Evolutionary conservation across 2,797 vertebrate species (phyloP).

Genomic region (Argentina silus): DNA sequence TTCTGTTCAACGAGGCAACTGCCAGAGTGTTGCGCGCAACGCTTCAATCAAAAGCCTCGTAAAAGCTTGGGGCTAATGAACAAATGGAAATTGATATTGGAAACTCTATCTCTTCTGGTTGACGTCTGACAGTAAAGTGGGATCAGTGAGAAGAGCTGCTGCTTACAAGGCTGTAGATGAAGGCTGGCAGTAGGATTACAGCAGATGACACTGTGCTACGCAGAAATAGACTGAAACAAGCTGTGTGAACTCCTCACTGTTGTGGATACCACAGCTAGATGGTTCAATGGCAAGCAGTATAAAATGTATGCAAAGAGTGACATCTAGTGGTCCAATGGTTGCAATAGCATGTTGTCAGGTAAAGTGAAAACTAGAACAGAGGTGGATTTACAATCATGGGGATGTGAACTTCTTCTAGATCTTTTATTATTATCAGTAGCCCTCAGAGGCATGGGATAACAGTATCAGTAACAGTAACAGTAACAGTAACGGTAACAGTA

Average conservation of each 20-base stretch:
- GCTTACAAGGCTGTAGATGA: neutral
- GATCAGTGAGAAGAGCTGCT: neutral
- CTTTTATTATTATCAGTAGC: neutral
- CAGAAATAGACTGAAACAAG: neutral
- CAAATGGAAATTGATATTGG: neutral
- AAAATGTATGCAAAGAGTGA: conserved; percentile 20
- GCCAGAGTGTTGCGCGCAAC: neutral
- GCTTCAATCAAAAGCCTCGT: neutral
- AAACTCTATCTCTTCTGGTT: neutral
- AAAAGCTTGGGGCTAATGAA: neutral
- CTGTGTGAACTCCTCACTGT: neutral
- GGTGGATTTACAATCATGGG: neutral
- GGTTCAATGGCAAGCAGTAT: neutral
- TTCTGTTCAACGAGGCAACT: too few species aligned
- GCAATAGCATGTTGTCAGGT: neutral
- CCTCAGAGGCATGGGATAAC: neutral
- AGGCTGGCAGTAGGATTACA: neutral
- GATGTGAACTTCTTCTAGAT: neutral
- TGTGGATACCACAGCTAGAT: neutral
- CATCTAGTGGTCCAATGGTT: conserved; percentile 55
- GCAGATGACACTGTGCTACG: neutral
- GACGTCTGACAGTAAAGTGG: neutral
- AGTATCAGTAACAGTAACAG: too few species aligned
- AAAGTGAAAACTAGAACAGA: neutral
- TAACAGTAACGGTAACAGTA: too few species aligned